Conservation (phyloP, 2,113 vertebrate genomes). For the Cnemophilus loriae region DNA sequence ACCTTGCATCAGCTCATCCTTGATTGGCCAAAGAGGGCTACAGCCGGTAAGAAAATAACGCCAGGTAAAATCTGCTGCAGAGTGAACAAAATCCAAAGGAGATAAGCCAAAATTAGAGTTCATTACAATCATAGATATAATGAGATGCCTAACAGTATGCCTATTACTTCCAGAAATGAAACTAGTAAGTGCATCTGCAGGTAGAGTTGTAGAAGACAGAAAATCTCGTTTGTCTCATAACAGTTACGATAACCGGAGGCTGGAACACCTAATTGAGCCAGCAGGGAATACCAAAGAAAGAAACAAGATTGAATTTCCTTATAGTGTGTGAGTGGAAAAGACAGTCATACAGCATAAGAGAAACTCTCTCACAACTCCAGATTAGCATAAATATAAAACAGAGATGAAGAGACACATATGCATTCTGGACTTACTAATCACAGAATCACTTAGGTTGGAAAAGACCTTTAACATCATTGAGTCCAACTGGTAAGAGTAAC, state of each 20-base stretch:
- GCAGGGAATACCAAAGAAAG: neutral
- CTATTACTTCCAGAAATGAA: neutral
- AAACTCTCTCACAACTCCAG: fast-evolving
- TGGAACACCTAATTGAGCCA: neutral
- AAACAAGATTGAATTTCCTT: neutral
- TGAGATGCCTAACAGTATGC: neutral
- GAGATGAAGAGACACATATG: neutral
- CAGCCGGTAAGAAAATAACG: neutral
- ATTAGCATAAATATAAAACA: neutral
- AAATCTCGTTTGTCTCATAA: neutral
- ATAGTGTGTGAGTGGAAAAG: neutral
- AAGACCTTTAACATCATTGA: neutral
- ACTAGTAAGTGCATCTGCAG: neutral
- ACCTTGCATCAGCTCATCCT: neutral
- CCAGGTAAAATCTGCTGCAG: neutral
- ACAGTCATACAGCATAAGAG: neutral
- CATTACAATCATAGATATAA: neutral
- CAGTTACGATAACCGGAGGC: neutral
- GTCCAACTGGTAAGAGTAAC: neutral
- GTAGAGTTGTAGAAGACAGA: neutral
- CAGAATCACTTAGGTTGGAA: neutral
- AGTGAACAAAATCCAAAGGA: neutral
- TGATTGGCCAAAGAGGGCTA: neutral
- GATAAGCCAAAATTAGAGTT: neutral
- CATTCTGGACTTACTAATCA: neutral